Percentiles rank a stretch among this genome's conserved stretches.
Conservation (phyloP, 2,888 invertebrate genomes). For the Geophilus truncorum region DNA sequence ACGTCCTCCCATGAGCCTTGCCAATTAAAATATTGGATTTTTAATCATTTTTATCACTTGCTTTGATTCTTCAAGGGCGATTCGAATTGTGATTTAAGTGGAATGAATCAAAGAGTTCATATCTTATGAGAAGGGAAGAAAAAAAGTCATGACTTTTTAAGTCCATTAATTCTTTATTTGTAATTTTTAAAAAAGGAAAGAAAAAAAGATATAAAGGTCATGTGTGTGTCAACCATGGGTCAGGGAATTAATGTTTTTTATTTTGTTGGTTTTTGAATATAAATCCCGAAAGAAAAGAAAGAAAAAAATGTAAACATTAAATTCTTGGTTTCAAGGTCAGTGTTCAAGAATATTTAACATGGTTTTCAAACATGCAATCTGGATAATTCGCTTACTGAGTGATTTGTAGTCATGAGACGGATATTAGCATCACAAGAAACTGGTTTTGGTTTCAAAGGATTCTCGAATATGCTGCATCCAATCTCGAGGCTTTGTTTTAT, state of each 20-base stretch:
- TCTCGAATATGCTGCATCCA: too few species aligned
- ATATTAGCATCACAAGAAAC: too few species aligned
- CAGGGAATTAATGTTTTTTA: background rate
- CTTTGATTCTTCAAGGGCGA: background rate
- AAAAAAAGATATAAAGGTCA: background rate
- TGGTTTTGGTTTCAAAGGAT: slow-evolving; percentile 5
- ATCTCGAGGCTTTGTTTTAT: too few species aligned
- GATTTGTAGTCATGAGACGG: background rate
- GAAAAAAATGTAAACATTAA: background rate
- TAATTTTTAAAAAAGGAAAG: background rate
- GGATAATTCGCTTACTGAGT: background rate
- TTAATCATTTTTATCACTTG: background rate
- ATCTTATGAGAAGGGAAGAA: background rate
- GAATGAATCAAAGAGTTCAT: background rate
- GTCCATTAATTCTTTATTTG: background rate
- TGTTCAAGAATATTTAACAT: background rate
- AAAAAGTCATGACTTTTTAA: background rate
- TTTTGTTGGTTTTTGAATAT: background rate
- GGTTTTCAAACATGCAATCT: background rate
- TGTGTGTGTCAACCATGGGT: background rate
- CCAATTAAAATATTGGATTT: background rate
- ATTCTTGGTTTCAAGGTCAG: background rate
- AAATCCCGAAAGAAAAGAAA: background rate
- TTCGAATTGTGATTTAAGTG: background rate
- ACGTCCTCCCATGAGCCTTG: background rate